A percentile compares a stretch with the other conserved stretches of the same genome.
These are phyloP conservation scores for Sycophila sp. DNA, from an alignment of 1,140 invertebrate genomes.

Conservation along the genomic window DNA sequence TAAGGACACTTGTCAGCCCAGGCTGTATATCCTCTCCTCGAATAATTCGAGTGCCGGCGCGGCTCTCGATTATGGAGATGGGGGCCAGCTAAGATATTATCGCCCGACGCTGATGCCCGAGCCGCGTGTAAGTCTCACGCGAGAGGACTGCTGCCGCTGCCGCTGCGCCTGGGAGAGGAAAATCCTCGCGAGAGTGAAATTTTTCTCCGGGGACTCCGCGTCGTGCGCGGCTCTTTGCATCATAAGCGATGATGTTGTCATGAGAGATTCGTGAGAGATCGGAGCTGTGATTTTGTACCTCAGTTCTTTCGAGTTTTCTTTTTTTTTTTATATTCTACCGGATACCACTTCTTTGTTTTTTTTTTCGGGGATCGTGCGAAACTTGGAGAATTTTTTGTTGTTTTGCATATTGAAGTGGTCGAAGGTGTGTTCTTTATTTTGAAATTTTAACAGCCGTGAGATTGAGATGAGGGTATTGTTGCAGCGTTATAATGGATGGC, in stretches of 20 bases:
- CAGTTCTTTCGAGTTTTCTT: no score
- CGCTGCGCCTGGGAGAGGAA: not conserved
- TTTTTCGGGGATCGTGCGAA: not conserved
- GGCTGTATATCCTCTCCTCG: not conserved
- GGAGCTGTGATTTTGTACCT: no score
- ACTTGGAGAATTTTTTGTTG: not conserved
- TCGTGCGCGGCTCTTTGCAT: not conserved
- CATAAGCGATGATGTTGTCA: not conserved
- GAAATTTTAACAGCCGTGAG: no score
- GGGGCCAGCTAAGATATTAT: conserved; percentile 2
- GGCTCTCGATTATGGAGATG: conserved; percentile 26
- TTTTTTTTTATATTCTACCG: no score
- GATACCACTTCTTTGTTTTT: not conserved
- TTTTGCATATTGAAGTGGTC: no score
- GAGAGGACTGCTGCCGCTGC: no score
- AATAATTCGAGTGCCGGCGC: conserved; percentile 18
- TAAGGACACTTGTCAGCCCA: conserved; percentile 24
- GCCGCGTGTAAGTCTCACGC: no score
- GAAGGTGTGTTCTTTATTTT: no score
- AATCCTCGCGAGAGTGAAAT: not conserved
- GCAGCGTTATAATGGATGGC: no score
- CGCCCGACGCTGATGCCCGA: not conserved
- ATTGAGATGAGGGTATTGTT: no score
- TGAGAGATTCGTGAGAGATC: not conserved
- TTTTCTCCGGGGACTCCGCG: no score